Evolutionary conservation across 2,888 invertebrate genomes (phyloP).

Genomic region (Heteropelma amictum): DNA sequence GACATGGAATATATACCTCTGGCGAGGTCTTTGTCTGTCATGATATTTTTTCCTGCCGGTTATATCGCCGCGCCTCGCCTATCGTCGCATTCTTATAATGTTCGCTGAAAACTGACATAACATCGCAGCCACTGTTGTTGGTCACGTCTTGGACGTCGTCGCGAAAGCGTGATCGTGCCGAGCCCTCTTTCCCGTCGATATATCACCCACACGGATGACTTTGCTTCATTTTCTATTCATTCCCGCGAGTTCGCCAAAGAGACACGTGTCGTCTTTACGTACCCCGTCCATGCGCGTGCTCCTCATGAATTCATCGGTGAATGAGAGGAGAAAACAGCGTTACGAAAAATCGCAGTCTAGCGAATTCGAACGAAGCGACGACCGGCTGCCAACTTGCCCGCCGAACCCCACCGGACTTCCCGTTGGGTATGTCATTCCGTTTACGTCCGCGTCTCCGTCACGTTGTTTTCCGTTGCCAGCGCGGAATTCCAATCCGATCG

Average conservation of each 20-base stretch:
- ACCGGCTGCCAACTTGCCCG: neutral
- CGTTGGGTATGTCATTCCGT: conserved; percentile 16
- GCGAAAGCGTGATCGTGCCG: conserved; percentile 29
- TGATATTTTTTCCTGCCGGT: conserved; percentile 22
- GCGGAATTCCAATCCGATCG: too few relatives aligned
- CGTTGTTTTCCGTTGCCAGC: conserved; percentile 2
- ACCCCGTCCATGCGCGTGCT: neutral
- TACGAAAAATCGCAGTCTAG: conserved; percentile 7
- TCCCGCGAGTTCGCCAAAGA: neutral
- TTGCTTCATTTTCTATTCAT: conserved; percentile 8
- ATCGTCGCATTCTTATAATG: conserved; percentile 42
- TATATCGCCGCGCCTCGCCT: conserved; percentile 29
- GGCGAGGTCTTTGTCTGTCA: conserved; percentile 15
- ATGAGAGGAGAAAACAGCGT: conserved; percentile 4
- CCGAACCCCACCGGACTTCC: conserved; percentile 38
- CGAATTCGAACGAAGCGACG: neutral
- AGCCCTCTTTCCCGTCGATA: conserved; percentile 31
- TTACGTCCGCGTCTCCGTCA: neutral
- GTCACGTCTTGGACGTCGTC: conserved; percentile 35
- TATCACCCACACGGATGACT: neutral
- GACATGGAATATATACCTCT: neutral
- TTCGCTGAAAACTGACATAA: conserved; percentile 45
- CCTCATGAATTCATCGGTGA: conserved; percentile 18
- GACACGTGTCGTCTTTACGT: neutral
- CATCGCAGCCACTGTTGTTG: conserved; percentile 24